Percentiles rank a stretch among this genome's conserved stretches.
Conservation (phyloP, 2,888 invertebrate genomes). For the Eudasyphora cyanicolor region DNA sequence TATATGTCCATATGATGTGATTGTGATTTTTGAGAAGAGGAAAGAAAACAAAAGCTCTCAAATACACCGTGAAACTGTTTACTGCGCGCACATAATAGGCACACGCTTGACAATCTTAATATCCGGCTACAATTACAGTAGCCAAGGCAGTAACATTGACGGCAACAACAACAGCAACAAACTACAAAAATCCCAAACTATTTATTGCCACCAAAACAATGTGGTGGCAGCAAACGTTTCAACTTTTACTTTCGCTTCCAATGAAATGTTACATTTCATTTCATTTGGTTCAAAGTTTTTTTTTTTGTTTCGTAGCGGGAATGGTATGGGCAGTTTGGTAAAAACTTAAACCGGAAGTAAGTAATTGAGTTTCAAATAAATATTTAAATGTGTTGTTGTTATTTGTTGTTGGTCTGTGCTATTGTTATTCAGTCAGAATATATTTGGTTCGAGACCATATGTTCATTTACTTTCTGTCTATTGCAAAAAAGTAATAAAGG, state of each 20-base stretch:
- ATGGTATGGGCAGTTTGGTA: not conserved
- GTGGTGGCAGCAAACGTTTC: not conserved
- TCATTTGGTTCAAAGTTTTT: not conserved
- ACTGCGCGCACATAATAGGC: not conserved
- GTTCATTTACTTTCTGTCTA: too few species aligned
- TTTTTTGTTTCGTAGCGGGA: not conserved
- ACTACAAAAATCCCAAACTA: not conserved
- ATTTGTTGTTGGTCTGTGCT: too few species aligned
- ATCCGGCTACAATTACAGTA: not conserved
- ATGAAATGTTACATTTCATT: not conserved
- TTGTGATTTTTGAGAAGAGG: not conserved
- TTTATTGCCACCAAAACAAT: not conserved
- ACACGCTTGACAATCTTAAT: not conserved
- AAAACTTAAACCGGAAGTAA: too few species aligned
- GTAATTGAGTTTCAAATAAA: too few species aligned
- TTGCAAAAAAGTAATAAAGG: too few species aligned
- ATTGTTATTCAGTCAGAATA: too few species aligned
- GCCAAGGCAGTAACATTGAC: too few species aligned
- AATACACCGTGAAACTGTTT: not conserved
- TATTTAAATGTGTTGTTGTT: too few species aligned
- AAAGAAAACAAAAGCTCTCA: not conserved
- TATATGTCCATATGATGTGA: not conserved
- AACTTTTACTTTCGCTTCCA: not conserved
- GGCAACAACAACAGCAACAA: too few species aligned
- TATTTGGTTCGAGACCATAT: too few species aligned